phyloP scores from a whole-genome alignment of 2,113 vertebrate genomes.

The Bubalus kerabau region DNA sequence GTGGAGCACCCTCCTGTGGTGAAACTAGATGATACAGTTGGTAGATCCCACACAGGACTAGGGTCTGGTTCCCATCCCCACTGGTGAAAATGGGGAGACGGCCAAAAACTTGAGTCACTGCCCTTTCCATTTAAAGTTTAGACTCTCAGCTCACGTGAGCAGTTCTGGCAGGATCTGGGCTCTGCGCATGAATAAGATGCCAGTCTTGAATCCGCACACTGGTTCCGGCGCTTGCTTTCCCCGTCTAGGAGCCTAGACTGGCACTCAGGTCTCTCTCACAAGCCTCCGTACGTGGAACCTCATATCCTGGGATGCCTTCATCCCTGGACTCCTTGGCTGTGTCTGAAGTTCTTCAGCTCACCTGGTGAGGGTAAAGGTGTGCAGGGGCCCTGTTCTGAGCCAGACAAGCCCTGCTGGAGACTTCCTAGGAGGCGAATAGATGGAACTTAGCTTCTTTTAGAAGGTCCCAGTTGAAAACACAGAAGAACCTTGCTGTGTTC shows the following conservation, averaged over 20 bases:
- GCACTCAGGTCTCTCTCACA: background rate
- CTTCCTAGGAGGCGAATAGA: background rate
- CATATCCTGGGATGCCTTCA: background rate
- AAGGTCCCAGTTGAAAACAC: background rate
- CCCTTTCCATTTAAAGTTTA: background rate
- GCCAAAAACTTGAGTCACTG: background rate
- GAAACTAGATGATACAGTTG: background rate
- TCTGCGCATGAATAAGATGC: background rate
- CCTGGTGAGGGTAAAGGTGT: background rate
- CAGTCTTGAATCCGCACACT: background rate
- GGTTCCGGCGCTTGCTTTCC: fast-evolving
- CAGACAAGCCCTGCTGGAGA: background rate
- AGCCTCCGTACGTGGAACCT: background rate
- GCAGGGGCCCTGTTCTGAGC: background rate
- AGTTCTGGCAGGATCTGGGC: background rate
- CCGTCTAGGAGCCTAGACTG: fast-evolving
- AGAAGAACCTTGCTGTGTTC: background rate
- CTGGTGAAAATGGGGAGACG: background rate
- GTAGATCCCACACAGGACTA: fast-evolving
- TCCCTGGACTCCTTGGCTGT: background rate
- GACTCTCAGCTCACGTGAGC: background rate
- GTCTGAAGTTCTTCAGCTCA: background rate
- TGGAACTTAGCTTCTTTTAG: background rate
- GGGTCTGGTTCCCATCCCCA: too few species aligned
- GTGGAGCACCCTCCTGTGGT: background rate